A percentile compares a stretch with the other conserved stretches of the same genome.
Conservation (phyloP, 2,113 vertebrate species). For the Anguilla rostrata region DNA sequence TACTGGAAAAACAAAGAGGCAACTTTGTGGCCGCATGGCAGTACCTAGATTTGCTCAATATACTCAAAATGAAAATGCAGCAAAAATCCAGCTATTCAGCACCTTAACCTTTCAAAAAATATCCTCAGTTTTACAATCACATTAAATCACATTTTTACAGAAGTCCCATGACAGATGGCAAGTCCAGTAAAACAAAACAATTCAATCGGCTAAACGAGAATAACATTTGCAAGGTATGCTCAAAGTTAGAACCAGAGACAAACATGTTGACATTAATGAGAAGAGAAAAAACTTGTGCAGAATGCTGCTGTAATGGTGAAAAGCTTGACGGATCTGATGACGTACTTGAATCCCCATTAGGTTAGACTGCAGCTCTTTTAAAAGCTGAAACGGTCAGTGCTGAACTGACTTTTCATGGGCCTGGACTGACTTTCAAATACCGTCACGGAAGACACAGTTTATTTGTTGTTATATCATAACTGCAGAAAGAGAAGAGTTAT, state of each 20-base stretch:
- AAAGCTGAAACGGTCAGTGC: not conserved
- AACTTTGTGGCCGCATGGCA: not conserved
- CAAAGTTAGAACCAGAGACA: not conserved
- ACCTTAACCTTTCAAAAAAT: not conserved
- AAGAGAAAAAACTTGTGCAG: not conserved
- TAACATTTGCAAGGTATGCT: slow-evolving; percentile 1
- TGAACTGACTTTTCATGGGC: not conserved
- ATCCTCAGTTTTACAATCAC: not conserved
- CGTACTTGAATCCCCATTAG: not conserved
- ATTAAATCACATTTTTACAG: slow-evolving; percentile 26
- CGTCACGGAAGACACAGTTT: not conserved
- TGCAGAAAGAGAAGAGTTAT: not conserved
- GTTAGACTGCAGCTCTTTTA: not conserved
- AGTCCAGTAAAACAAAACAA: slow-evolving; percentile 27
- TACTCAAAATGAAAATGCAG: not conserved
- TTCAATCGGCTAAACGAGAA: slow-evolving; percentile 17
- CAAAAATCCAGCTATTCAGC: not conserved
- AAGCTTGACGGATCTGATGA: not conserved
- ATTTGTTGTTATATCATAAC: not conserved
- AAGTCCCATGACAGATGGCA: slow-evolving; percentile 21
- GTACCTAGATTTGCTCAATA: not conserved
- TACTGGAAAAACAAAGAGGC: not conserved
- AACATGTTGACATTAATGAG: not conserved
- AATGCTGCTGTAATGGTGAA: not conserved
- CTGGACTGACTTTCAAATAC: not conserved